Conservation (phyloP, 2,797 vertebrate species). For the Pogonophryne albipinna region DNA sequence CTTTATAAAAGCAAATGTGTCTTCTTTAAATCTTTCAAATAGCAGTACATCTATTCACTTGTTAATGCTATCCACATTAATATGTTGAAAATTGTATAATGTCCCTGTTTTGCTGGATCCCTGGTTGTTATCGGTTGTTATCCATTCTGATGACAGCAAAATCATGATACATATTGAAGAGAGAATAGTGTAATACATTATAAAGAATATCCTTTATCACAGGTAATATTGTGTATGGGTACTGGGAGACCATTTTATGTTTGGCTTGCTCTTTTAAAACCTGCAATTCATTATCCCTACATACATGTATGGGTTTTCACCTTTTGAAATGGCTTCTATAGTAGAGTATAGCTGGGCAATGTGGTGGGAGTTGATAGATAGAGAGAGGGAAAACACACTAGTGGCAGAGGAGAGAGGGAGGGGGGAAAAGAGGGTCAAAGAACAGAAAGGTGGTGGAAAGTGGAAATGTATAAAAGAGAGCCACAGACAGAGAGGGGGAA, state of each 20-base stretch:
- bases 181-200: neutral
- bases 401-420: neutral
- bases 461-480: slow-evolving; percentile 32
- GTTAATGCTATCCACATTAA: neutral
- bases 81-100: neutral
- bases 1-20: neutral
- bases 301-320: slow-evolving; percentile 30
- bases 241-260: slow-evolving; percentile 8
- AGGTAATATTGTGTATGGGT: neutral
- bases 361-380: slow-evolving; percentile 35
- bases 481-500: slow-evolving; percentile 44
- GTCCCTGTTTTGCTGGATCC: neutral
- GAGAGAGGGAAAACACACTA: slow-evolving; percentile 15
- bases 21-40: neutral
- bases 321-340: slow-evolving; percentile 11
- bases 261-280: slow-evolving; percentile 13
- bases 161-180: neutral
- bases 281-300: slow-evolving; percentile 17
- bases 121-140: neutral
- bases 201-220: neutral
- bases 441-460: slow-evolving; percentile 33
- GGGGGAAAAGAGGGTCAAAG: slow-evolving; percentile 18
- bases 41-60: neutral
- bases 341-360: slow-evolving; percentile 13
- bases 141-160: neutral